Conservation (phyloP, 2,888 invertebrate genomes). For the Pristionchus entomophagus region DNA sequence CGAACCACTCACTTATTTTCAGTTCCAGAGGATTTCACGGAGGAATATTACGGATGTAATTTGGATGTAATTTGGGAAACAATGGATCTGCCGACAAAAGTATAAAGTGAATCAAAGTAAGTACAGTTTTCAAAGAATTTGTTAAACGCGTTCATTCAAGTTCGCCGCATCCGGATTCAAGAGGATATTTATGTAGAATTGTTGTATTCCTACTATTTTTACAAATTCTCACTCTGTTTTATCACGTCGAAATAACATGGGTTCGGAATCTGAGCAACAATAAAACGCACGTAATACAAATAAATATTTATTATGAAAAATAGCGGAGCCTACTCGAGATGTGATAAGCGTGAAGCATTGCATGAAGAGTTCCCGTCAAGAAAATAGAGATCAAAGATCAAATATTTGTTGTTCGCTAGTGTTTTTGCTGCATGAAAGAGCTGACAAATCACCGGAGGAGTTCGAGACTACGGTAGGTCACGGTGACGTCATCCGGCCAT, state of each 20-base stretch:
- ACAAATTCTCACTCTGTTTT: no score
- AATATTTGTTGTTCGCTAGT: background rate
- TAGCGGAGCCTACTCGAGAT: constrained; percentile 14
- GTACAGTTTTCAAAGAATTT: no score
- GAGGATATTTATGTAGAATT: no score
- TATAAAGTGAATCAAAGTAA: no score
- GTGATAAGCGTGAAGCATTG: constrained; percentile 33
- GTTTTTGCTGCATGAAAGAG: background rate
- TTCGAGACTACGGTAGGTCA: background rate
- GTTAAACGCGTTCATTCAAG: no score
- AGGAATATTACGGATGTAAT: no score
- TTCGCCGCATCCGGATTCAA: no score
- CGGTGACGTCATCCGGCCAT: background rate
- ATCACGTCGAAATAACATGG: background rate
- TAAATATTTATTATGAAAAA: background rate
- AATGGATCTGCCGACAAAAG: no score
- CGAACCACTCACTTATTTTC: no score
- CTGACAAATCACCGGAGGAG: background rate
- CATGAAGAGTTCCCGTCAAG: background rate
- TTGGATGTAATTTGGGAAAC: no score
- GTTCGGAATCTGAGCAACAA: constrained; percentile 26
- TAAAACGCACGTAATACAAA: background rate
- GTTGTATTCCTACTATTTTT: no score
- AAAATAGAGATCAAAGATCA: background rate
- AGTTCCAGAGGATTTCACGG: no score